Percentiles rank a stretch among this genome's conserved stretches.
phyloP scores from a whole-genome alignment of 2,113 vertebrate species.

The Bothrops jararaca region DNA sequence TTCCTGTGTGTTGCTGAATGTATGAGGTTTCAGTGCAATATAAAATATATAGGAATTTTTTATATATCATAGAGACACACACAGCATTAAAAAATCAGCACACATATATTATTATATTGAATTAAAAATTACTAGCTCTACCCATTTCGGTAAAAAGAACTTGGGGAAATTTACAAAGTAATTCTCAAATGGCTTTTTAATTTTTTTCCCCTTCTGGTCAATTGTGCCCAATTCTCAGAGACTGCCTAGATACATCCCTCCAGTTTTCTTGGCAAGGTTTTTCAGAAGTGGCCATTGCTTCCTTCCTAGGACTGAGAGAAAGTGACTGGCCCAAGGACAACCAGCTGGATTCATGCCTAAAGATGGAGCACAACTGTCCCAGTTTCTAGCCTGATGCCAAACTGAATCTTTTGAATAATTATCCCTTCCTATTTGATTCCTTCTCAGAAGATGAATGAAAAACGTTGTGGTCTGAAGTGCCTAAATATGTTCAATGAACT shows the following conservation, averaged over 20 bases:
- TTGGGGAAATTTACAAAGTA: constrained; percentile 27
- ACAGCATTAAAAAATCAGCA: not conserved
- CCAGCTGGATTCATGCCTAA: not conserved
- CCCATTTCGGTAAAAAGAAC: not conserved
- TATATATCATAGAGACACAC: not conserved
- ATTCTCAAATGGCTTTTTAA: not conserved
- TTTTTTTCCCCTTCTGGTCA: not conserved
- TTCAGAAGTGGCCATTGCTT: not conserved
- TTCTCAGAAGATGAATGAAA: rapidly evolving
- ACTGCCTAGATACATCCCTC: not conserved
- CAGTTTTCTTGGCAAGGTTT: not conserved
- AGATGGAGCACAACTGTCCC: not conserved
- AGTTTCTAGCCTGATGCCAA: not conserved
- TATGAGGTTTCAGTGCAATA: not conserved
- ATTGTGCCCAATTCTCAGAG: not conserved
- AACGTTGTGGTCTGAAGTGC: not conserved
- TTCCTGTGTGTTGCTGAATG: not conserved
- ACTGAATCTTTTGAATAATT: constrained; percentile 51
- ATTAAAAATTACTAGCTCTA: constrained; percentile 1
- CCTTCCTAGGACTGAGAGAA: not conserved
- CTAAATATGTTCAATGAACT: constrained; percentile 22
- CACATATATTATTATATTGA: not conserved
- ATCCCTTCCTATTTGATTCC: constrained; percentile 10
- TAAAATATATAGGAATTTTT: not conserved
- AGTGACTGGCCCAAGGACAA: not conserved